These are phyloP conservation scores for Camponotus fellah DNA, from an alignment of 2,888 invertebrate species.

Conservation along the genomic window DNA sequence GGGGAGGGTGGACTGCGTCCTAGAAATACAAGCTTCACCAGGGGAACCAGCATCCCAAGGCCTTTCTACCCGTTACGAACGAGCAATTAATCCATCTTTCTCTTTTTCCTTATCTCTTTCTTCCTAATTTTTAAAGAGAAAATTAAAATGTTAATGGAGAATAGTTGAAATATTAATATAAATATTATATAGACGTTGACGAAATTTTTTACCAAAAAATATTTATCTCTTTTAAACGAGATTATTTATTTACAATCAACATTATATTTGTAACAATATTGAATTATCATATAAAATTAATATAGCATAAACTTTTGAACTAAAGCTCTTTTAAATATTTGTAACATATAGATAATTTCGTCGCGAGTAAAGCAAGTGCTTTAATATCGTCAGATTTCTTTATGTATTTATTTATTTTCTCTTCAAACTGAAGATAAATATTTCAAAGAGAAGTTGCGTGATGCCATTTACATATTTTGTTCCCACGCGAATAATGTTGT, in stretches of 20 bases:
- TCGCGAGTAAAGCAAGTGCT: background rate
- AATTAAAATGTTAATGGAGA: background rate
- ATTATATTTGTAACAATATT: background rate
- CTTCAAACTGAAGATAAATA: background rate
- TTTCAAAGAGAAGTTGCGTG: background rate
- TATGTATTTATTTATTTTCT: background rate
- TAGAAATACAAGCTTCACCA: constrained; percentile 74
- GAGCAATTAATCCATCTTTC: constrained; percentile 72
- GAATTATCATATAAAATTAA: background rate
- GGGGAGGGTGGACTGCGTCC: constrained; percentile 69
- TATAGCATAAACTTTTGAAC: background rate
- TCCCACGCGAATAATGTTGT: background rate
- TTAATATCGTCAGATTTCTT: constrained; percentile 5
- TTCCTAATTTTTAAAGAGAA: constrained; percentile 17
- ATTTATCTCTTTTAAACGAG: background rate
- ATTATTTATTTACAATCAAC: background rate
- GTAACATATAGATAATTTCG: background rate
- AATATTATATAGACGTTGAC: constrained; percentile 1
- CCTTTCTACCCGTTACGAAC: constrained; percentile 69
- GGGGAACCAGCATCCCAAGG: constrained; percentile 73
- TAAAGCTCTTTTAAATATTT: constrained; percentile 8
- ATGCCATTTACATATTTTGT: constrained; percentile 21
- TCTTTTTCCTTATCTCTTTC: constrained; percentile 59
- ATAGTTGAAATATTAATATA: background rate
- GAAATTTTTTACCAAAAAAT: background rate